Percentiles rank a stretch among this genome's conserved stretches.
These are phyloP conservation scores for Neodiprion lecontei DNA, from an alignment of 1,140 invertebrate species.

Conservation along the genomic window DNA sequence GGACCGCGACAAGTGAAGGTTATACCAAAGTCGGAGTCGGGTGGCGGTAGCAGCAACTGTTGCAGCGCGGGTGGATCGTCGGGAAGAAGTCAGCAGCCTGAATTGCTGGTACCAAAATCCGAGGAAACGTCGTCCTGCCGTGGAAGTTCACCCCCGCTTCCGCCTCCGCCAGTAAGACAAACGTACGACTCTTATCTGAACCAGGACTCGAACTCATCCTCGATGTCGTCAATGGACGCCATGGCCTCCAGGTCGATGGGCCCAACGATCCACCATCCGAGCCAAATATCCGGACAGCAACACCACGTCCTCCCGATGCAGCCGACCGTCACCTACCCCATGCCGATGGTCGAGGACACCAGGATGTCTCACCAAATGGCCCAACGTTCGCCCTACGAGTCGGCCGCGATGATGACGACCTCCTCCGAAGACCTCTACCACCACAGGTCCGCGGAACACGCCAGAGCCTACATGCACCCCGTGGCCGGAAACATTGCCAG, in stretches of 20 bases:
- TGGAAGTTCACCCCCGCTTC: conserved; percentile 57
- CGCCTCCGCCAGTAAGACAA: conserved; percentile 56
- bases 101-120: conserved; percentile 72
- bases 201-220: conserved; percentile 76
- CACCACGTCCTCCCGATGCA: conserved; percentile 59
- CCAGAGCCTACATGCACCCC: conserved; percentile 56
- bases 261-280: conserved; percentile 54
- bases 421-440: conserved; percentile 56
- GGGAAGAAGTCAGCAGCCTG: conserved; percentile 53
- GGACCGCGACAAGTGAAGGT: conserved; percentile 46
- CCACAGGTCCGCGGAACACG: conserved; percentile 52
- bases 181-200: conserved; percentile 70
- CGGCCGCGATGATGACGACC: conserved; percentile 51
- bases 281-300: conserved; percentile 47
- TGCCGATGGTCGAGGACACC: conserved; percentile 60
- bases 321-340: conserved; percentile 53
- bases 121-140: conserved; percentile 60
- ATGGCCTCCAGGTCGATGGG: conserved; percentile 62
- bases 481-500: conserved; percentile 60
- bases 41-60: conserved; percentile 48
- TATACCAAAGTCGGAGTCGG: conserved; percentile 61
- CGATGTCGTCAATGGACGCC: conserved; percentile 76
- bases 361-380: conserved; percentile 63
- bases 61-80: conserved; percentile 64
- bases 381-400: conserved; percentile 72